Evolutionary conservation across 1,140 invertebrate genomes (phyloP).

Genomic region (Drosophila subobscura): DNA sequence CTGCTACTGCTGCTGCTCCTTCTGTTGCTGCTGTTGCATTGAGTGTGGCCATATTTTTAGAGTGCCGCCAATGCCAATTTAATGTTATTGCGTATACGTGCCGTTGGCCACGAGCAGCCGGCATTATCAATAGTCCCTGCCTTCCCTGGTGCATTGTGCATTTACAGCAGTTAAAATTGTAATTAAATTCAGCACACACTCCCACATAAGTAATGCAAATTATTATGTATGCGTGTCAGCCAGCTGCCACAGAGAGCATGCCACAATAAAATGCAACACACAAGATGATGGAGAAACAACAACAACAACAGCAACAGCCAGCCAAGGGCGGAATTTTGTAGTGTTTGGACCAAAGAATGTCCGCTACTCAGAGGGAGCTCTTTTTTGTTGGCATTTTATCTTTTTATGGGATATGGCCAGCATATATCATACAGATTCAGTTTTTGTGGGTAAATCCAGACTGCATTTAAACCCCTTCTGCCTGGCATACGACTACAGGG

Average conservation of each 20-base stretch:
- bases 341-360: no score
- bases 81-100: slow-evolving; percentile 79
- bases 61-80: slow-evolving; percentile 54
- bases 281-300: slow-evolving; percentile 12
- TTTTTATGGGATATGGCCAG: no score
- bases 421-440: no score
- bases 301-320: slow-evolving; percentile 25
- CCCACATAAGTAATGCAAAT: slow-evolving; percentile 63
- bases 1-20: slow-evolving; percentile 3
- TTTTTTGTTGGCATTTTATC: no score
- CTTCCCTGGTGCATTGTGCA: slow-evolving; percentile 30
- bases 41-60: slow-evolving; percentile 67
- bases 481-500: no score
- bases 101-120: slow-evolving; percentile 19
- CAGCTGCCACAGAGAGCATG: slow-evolving; percentile 17
- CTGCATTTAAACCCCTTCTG: no score
- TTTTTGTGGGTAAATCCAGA: no score
- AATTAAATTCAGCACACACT: slow-evolving; percentile 68
- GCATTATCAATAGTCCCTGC: slow-evolving; percentile 49
- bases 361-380: no score
- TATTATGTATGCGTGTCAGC: slow-evolving; percentile 55
- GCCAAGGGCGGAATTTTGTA: neutral
- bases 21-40: slow-evolving; percentile 27
- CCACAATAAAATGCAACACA: slow-evolving; percentile 54
- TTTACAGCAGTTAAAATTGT: slow-evolving; percentile 67